Conservation (phyloP, 2,113 vertebrate species). For the Coturnix japonica region DNA sequence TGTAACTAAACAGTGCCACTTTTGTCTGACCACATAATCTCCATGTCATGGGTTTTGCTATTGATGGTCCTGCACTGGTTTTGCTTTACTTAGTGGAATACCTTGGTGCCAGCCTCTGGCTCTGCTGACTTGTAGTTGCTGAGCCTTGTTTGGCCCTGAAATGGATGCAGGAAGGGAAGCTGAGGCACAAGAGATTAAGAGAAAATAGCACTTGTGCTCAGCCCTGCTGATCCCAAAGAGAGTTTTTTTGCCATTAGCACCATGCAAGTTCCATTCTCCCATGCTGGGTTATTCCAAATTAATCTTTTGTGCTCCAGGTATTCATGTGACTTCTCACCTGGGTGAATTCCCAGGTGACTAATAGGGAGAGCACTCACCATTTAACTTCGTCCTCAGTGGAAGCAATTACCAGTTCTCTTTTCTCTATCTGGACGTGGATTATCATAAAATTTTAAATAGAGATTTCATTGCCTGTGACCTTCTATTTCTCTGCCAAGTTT, state of each 20-base stretch:
- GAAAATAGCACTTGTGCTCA: neutral
- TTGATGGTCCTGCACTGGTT: neutral
- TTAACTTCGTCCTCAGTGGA: neutral
- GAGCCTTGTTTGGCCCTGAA: neutral
- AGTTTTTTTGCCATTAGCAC: neutral
- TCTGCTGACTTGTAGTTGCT: neutral
- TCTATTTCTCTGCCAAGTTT: neutral
- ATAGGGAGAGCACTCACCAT: neutral
- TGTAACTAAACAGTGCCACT: neutral
- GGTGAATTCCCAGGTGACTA: neutral
- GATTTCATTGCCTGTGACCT: neutral
- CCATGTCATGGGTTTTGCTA: neutral
- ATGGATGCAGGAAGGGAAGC: neutral
- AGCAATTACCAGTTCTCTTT: neutral
- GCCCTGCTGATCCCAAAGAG: accelerated
- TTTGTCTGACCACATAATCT: neutral
- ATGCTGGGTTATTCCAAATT: neutral
- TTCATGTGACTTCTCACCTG: neutral
- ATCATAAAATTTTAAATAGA: neutral
- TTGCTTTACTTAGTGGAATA: neutral
- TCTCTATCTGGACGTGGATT: neutral
- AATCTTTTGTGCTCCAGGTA: neutral
- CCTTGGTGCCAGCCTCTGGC: neutral
- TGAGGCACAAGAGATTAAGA: neutral
- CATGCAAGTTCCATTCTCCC: neutral